Conservation (phyloP, 2,113 vertebrate genomes). For the Miniopterus natalensis region DNA sequence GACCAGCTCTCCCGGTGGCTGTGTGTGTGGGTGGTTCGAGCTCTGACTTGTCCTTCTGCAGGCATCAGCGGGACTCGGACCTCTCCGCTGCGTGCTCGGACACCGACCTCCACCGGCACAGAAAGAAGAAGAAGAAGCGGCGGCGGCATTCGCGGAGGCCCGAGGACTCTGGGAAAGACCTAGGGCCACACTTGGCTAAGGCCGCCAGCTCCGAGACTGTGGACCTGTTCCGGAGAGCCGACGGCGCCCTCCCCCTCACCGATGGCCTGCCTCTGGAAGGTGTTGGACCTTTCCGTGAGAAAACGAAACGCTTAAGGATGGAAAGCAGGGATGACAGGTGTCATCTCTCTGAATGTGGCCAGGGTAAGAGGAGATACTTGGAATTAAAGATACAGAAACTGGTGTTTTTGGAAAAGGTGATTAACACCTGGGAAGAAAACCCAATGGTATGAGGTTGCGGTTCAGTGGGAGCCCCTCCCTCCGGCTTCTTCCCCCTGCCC, state of each 20-base stretch:
- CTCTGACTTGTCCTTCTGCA: slow-evolving; percentile 69
- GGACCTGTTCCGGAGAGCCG: slow-evolving; percentile 65
- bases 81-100: slow-evolving; percentile 86
- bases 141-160: slow-evolving; percentile 86
- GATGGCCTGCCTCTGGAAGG: slow-evolving; percentile 72
- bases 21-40: background rate
- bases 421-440: background rate
- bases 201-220: slow-evolving; percentile 63
- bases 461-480: background rate
- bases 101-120: slow-evolving; percentile 89
- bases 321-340: slow-evolving; percentile 76
- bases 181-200: slow-evolving; percentile 75
- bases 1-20: too few species aligned
- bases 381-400: background rate
- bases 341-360: slow-evolving; percentile 63
- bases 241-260: slow-evolving; percentile 63
- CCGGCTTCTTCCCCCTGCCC: accelerated
- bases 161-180: slow-evolving; percentile 78
- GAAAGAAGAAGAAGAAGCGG: slow-evolving; percentile 92
- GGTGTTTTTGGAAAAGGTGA: background rate
- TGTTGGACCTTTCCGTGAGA: slow-evolving; percentile 78
- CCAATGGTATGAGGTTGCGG: accelerated
- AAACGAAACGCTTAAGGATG: slow-evolving; percentile 67
- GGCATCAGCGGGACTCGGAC: slow-evolving; percentile 87
- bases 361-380: slow-evolving; percentile 83